Base-by-base conservation (phyloP, 1,140 invertebrate genomes). In the Drosophila persimilis region DNA sequence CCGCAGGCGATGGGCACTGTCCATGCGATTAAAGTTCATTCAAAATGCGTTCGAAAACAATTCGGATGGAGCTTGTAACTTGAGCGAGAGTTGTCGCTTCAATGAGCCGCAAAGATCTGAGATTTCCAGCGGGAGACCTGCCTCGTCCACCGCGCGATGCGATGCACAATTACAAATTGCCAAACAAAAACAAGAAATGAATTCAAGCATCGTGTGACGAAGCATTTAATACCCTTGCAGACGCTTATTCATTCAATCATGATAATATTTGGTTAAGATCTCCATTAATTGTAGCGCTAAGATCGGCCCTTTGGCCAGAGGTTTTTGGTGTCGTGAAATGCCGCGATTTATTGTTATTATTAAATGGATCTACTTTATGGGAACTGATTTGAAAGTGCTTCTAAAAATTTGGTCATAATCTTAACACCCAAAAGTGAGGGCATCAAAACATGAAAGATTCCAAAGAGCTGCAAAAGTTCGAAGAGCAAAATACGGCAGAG, bases 11-110 rank as follows among this genome's bases (percentile, higher is more conserved):
- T 84, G 73, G 39, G 71, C 56, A 24, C 67, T 88, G 24, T 90
- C 77, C 71, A 78, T 78, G 51, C 88, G 83, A 89, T 90, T 90
- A 17, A 90, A 90, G 70, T 90, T 86, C 88, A 90, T 90, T 35
- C 20, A 35, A 48, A 50, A 17, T 9, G 52, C 55, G 11, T 20
- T 43, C 20, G 60, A 55, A 54, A 35, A 31, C 43, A 39, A 6
- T 11, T 2, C 44, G 9, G 24, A 26, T 5, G 24, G 43, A 46
- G 45, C 44, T 61, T 80, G 73, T 81, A 67, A 73, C 11, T 48
- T 44, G 54, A 48, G 69, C 73, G 80, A 84, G 55, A 50, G 71
- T 58, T 67, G 62, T 9, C 48, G 50, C 55, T 48, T 52, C 29
- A 83, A 80, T 86, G 81, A 84, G 57, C 55, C 11, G 51, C 70